phyloP scores from a whole-genome alignment of 2,888 invertebrate species.

The Hydriomena furcata region DNA sequence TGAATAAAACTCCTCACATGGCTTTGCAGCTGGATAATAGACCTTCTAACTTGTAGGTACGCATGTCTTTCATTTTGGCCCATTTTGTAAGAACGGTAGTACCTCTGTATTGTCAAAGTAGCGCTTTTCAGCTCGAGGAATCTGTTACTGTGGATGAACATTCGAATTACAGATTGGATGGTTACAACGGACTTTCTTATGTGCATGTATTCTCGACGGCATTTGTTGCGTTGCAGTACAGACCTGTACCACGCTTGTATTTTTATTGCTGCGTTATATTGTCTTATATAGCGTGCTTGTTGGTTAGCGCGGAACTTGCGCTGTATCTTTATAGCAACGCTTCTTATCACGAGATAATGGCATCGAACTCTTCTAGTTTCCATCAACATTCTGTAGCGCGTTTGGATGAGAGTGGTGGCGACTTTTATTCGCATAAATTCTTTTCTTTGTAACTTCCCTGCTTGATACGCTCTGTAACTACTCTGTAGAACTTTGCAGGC shows the following conservation, averaged over 20 bases:
- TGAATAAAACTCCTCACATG: conserved; percentile 50
- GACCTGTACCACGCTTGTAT: conserved; percentile 70
- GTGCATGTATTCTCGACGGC: conserved; percentile 49
- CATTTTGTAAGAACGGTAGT: conserved; percentile 60
- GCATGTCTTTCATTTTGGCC: conserved; percentile 42
- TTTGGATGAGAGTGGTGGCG: conserved; percentile 66
- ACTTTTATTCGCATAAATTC: conserved; percentile 53
- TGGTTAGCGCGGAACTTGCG: conserved; percentile 57
- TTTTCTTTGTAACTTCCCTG: conserved; percentile 49
- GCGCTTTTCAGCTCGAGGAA: conserved; percentile 46
- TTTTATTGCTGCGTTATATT: conserved; percentile 50
- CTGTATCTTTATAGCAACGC: conserved; percentile 59
- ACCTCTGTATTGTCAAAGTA: conserved; percentile 61
- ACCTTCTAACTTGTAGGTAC: conserved; percentile 43
- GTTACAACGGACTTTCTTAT: conserved; percentile 51
- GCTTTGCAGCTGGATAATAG: conserved; percentile 52
- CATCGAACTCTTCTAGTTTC: conserved; percentile 46
- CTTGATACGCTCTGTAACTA: conserved; percentile 50
- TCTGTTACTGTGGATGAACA: conserved; percentile 51
- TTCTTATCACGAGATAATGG: conserved; percentile 51
- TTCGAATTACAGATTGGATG: conserved; percentile 66
- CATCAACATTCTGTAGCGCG: conserved; percentile 53
- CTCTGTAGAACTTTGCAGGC: conserved; percentile 71
- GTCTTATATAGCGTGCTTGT: conserved; percentile 38
- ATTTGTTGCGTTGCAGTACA: conserved; percentile 47